Conservation (phyloP, 2,888 invertebrate genomes). For the Orthosia incerta region DNA sequence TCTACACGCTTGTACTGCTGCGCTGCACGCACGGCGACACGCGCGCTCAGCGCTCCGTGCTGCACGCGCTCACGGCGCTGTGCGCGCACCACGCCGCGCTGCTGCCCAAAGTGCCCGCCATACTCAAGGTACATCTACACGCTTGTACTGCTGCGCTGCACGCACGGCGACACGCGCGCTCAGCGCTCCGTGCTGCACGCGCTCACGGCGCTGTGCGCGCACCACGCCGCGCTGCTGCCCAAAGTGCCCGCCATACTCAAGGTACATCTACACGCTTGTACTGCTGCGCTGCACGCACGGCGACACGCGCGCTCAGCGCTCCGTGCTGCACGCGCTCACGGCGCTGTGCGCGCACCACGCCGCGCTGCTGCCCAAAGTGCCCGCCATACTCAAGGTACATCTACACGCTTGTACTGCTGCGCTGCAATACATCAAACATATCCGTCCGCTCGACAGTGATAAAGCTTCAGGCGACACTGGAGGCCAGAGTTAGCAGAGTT, state of each 20-base stretch:
- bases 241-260: conserved; percentile 97
- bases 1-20: conserved; percentile 89
- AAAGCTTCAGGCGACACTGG: too few relatives aligned
- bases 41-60: conserved; percentile 97
- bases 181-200: conserved; percentile 98
- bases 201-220: conserved; percentile 97
- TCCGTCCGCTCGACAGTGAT: too few relatives aligned
- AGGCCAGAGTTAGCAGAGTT: too few relatives aligned
- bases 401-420: too few relatives aligned
- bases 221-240: conserved; percentile 95
- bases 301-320: conserved; percentile 96
- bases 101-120: conserved; percentile 96
- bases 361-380: conserved; percentile 96
- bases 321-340: conserved; percentile 98
- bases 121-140: conserved; percentile 93
- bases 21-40: conserved; percentile 95
- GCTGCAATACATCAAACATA: too few relatives aligned
- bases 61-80: conserved; percentile 98
- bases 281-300: conserved; percentile 95
- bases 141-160: conserved; percentile 95
- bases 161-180: conserved; percentile 94
- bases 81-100: conserved; percentile 95
- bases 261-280: conserved; percentile 91
- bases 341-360: conserved; percentile 96
- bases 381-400: conserved; percentile 90